Evolutionary conservation across 2,797 vertebrate species (phyloP), one percentile per base, ranked within the genome.

Genomic region (Agapornis canus): DNA sequence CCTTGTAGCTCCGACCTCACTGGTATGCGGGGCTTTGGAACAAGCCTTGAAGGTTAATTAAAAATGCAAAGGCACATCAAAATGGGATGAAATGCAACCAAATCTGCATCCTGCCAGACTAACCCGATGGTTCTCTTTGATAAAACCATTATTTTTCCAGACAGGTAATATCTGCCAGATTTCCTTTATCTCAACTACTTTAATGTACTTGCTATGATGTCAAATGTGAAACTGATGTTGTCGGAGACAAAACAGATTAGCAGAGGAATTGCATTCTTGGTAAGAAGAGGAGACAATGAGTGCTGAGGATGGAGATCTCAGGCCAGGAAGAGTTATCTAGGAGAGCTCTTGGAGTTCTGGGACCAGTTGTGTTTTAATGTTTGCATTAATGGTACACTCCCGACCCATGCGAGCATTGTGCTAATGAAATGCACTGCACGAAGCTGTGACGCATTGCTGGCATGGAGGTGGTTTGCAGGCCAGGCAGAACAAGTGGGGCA

Each of bases 91-190:
- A 96, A 90, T 94, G 82, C 90, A 90, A 81, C 87, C 26, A 82
- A 86, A 95, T 49, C 70, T 79, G 37, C 88, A 90, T 92, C 90
- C 60, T 91, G 77, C 90, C 85, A 96, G 96, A 95, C 94, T 95
- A 90, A 92, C 85, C 54, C 0, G 77, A 95, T 95, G 90, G 80
- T 57, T 95, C 27, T 76, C 90, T 94, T 95, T 95, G 96, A 95
- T 96, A 92, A 95, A 91, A 96, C 87, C 83, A 94, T 96, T 95
- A 91, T 76, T 88, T 96, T 95, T 88, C 82, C 95, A 96, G 96
- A 96, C 93, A 95, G 91, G 87, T 90, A 92, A 72, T 94, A 95
- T 78, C 85, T 96, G 95, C 95, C 90, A 95, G 88, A 76, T 92
- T 96, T 88, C 63, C 91, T 91, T 95, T 96, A 95, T 89, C 91